phyloP scores from a whole-genome alignment of 2,888 invertebrate genomes.

The Ephialtes manifestator region DNA sequence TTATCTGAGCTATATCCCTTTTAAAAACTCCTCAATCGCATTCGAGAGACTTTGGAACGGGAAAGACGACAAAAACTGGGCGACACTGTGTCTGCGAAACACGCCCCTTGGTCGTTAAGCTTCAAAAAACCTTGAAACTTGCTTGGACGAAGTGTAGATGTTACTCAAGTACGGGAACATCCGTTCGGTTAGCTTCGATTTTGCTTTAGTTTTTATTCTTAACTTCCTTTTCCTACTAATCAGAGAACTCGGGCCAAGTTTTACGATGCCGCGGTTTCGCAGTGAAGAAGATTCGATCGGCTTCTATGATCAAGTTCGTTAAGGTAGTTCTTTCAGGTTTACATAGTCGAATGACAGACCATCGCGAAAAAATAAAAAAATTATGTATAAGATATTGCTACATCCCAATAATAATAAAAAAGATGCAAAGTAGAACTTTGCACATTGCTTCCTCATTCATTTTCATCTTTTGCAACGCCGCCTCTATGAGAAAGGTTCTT shows the following conservation, averaged over 20 bases:
- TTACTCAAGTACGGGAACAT: background rate
- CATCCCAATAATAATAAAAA: no score
- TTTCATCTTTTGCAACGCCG: no score
- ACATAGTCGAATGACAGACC: background rate
- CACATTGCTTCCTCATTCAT: no score
- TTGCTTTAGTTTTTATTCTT: slow-evolving; percentile 12
- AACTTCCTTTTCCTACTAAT: slow-evolving; percentile 41
- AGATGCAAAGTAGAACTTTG: no score
- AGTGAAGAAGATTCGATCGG: slow-evolving; percentile 14
- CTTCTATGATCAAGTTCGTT: slow-evolving; percentile 55
- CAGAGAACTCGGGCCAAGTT: slow-evolving; percentile 34
- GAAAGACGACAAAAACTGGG: slow-evolving; percentile 28
- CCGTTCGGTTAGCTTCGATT: background rate
- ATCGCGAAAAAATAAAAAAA: no score
- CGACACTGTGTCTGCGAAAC: slow-evolving; percentile 22
- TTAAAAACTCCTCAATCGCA: slow-evolving; percentile 19
- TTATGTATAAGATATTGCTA: no score
- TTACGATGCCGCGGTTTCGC: slow-evolving; percentile 50
- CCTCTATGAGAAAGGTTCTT: no score
- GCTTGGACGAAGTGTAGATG: background rate
- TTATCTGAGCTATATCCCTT: background rate
- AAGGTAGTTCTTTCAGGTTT: slow-evolving; percentile 8
- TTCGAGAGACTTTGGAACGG: background rate
- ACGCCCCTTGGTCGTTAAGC: slow-evolving; percentile 35
- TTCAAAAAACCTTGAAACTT: slow-evolving; percentile 25